Base-by-base conservation (phyloP, 1,140 invertebrate species). In the Cotesia glomerata region DNA sequence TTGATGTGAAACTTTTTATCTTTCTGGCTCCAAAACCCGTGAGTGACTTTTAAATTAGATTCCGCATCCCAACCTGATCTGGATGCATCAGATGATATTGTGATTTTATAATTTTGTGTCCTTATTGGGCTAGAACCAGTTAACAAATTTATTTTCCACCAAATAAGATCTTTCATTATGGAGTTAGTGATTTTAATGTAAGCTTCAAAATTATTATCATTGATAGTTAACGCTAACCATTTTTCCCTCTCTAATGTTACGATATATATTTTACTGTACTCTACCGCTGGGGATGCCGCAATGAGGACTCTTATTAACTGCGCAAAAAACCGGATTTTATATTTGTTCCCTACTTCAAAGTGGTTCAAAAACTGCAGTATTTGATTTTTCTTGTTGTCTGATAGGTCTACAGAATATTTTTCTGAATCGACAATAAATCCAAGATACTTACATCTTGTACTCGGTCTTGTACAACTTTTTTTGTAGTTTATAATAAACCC, bases 1-100 rank as follows among this genome's bases (percentile, higher is more conserved):
- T 78, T 81, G 34, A 81, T 82, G 58, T 81, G 79, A 8, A 69
- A 18, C 32, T 70, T 45, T 39, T 61, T 49, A 69, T 80, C 78
- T 9, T 45, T 14, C 32, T 61, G 3, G 16, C 18, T 61, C 78
- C 78, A 82, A 49, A 74, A 77, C 9, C 79, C 79, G 59, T 75
- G 52, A 58, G 71, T 52, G 4, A 39, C 39, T 67, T 75, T 45
- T n/a, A 59, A 64, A 61, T 77, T 67, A 72, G 73, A 77, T 36
- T 52, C 34, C n/a, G 54, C 56, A 4, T 74, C 78, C 78, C 80
- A 81, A 34, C 78, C 79, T n/a, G 78, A 72, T 9, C 73, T 14
- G 8, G 78, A 81, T 0, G 77, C 58, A 56, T 80, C 79, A 9
- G 78, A 75, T 74, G 76, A 79, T 67, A 80, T 79, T 70, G 76